phyloP scores from a whole-genome alignment of 2,888 invertebrate genomes.

The Leptothorax acervorum region DNA sequence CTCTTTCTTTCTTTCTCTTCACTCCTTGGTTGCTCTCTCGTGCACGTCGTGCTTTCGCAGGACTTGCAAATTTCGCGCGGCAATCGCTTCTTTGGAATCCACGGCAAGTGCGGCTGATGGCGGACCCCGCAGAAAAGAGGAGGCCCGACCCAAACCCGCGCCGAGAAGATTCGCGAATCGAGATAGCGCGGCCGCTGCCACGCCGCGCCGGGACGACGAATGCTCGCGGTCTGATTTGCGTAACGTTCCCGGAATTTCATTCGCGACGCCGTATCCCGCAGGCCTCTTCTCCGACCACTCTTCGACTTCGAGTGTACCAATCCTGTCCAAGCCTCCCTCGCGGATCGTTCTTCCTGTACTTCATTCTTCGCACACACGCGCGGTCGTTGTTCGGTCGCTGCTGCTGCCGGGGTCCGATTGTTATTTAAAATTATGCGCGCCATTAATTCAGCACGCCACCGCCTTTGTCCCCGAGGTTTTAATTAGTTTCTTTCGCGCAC shows the following conservation, averaged over 20 bases:
- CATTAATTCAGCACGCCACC: conserved; percentile 42
- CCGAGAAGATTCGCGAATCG: conserved; percentile 69
- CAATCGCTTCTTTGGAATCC: conserved; percentile 62
- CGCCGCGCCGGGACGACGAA: conserved; percentile 62
- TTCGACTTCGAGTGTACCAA: conserved; percentile 14
- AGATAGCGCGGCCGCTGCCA: conserved; percentile 70
- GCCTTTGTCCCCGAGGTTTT: conserved; percentile 52
- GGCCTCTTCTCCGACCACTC: neutral
- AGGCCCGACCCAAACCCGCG: conserved; percentile 59
- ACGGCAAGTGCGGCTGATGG: conserved; percentile 37
- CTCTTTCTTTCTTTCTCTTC: neutral
- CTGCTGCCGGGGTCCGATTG: conserved; percentile 29
- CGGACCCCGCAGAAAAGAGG: conserved; percentile 53
- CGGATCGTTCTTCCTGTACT: conserved; percentile 39
- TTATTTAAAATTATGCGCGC: conserved; percentile 54
- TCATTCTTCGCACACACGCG: conserved; percentile 12
- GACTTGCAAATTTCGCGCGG: conserved; percentile 80
- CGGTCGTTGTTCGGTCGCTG: neutral
- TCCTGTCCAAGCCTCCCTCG: neutral
- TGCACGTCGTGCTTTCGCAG: conserved; percentile 76
- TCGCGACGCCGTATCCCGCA: neutral
- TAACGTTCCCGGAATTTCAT: conserved; percentile 77
- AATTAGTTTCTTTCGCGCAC: conserved; percentile 38
- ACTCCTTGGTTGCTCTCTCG: conserved; percentile 48
- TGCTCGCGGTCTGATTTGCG: conserved; percentile 77